A percentile compares a stretch with the other conserved stretches of the same genome.
Conservation (phyloP, 2,113 vertebrate genomes). For the Chamaetylas fuelleborni region DNA sequence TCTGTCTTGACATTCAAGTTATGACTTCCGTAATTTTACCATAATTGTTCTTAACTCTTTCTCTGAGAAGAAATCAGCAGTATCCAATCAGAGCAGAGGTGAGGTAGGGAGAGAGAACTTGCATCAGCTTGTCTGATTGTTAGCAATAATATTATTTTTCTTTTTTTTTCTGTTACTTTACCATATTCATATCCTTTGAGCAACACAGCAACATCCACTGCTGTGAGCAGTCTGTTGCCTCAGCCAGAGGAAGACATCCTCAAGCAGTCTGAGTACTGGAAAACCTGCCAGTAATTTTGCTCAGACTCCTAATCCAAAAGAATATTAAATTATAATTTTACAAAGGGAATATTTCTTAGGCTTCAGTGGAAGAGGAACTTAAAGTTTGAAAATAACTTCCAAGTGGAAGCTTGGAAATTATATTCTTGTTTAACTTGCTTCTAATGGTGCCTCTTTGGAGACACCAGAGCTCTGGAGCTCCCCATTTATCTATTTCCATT, state of each 20-base stretch:
- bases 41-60: conserved; percentile 29
- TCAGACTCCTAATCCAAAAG: conserved; percentile 35
- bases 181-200: neutral
- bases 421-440: neutral
- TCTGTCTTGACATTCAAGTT: conserved; percentile 32
- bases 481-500: neutral
- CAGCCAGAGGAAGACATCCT: conserved; percentile 50
- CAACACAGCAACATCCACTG: neutral
- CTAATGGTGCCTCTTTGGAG: neutral
- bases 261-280: conserved; percentile 6
- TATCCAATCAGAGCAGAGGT: neutral
- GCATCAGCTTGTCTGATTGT: neutral
- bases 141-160: neutral
- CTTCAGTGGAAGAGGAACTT: neutral
- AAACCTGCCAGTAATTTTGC: conserved; percentile 44
- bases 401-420: neutral
- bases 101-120: neutral
- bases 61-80: neutral
- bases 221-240: neutral
- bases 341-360: conserved; percentile 24
- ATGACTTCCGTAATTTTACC: conserved; percentile 7
- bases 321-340: conserved; percentile 40
- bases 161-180: neutral
- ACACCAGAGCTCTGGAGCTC: conserved; percentile 5
- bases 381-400: neutral